A percentile compares a stretch with the other conserved stretches of the same genome.
These are phyloP conservation scores for Eupithecia exiguata DNA, from an alignment of 2,888 invertebrate genomes.

Conservation along the genomic window DNA sequence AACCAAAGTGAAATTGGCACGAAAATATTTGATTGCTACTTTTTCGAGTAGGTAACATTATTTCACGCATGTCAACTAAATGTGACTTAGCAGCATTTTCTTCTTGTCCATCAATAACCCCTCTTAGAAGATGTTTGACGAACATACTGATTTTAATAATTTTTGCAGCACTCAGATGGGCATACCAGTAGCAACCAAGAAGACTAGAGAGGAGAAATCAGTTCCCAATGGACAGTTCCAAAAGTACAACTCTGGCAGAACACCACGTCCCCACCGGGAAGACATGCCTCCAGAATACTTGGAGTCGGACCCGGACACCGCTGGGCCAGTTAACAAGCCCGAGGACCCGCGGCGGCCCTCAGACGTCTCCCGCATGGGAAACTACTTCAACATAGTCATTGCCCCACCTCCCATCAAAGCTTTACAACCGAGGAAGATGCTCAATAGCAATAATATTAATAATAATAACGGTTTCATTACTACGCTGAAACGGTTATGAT, in stretches of 20 bases:
- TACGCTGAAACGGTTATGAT: slow-evolving; percentile 49
- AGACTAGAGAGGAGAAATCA: slow-evolving; percentile 48
- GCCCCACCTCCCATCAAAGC: slow-evolving; percentile 78
- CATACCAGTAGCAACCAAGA: slow-evolving; percentile 72
- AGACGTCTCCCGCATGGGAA: slow-evolving; percentile 76
- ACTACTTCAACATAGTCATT: slow-evolving; percentile 79
- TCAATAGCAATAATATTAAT: slow-evolving; percentile 59
- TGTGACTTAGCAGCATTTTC: neutral
- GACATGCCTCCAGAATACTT: slow-evolving; percentile 52
- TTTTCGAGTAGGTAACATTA: neutral
- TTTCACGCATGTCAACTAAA: neutral
- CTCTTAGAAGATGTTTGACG: neutral
- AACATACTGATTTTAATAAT: neutral
- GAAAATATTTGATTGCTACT: neutral
- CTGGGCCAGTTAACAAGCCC: slow-evolving; percentile 33
- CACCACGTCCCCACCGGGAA: slow-evolving; percentile 54
- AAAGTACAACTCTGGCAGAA: slow-evolving; percentile 28
- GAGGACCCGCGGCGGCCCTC: slow-evolving; percentile 63
- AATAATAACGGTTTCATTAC: slow-evolving; percentile 46
- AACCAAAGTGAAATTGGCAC: neutral
- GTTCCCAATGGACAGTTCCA: slow-evolving; percentile 21
- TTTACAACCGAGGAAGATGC: slow-evolving; percentile 70
- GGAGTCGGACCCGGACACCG: slow-evolving; percentile 51
- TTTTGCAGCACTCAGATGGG: slow-evolving; percentile 76
- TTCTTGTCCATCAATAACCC: neutral